phyloP scores from a whole-genome alignment of 1,140 invertebrate genomes.

The Melanaphis sacchari region DNA sequence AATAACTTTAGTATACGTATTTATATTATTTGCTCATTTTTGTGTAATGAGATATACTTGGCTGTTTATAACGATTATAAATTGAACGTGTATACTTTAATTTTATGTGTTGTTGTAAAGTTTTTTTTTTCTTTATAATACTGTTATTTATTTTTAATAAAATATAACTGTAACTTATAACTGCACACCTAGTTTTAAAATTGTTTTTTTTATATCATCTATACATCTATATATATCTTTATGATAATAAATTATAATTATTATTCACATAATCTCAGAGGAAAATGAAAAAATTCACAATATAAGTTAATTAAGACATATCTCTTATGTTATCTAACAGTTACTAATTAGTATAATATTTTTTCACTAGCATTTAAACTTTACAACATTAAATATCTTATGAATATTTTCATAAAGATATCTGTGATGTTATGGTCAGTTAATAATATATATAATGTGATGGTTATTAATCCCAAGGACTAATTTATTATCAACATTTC shows the following conservation, averaged over 20 bases:
- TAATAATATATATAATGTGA: neutral
- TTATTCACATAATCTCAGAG: neutral
- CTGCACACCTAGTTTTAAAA: neutral
- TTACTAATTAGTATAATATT: neutral
- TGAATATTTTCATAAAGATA: neutral
- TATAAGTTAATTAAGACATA: too few relatives aligned
- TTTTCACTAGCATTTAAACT: neutral
- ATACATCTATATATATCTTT: neutral
- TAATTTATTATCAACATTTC: neutral
- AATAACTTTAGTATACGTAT: neutral
- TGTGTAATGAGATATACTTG: neutral
- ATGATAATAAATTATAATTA: neutral
- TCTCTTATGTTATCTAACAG: too few relatives aligned
- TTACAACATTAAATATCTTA: neutral
- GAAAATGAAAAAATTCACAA: neutral
- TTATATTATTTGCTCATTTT: conserved; percentile 24
- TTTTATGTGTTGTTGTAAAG: neutral
- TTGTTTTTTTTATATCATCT: too few relatives aligned
- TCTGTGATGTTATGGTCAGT: neutral
- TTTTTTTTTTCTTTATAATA: neutral
- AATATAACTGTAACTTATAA: neutral
- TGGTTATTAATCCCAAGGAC: neutral
- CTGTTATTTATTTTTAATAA: conserved; percentile 4
- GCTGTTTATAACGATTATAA: neutral
- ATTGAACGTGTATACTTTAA: neutral